Conservation (phyloP, 2,797 vertebrate genomes). For the Cyclura pinguis region DNA sequence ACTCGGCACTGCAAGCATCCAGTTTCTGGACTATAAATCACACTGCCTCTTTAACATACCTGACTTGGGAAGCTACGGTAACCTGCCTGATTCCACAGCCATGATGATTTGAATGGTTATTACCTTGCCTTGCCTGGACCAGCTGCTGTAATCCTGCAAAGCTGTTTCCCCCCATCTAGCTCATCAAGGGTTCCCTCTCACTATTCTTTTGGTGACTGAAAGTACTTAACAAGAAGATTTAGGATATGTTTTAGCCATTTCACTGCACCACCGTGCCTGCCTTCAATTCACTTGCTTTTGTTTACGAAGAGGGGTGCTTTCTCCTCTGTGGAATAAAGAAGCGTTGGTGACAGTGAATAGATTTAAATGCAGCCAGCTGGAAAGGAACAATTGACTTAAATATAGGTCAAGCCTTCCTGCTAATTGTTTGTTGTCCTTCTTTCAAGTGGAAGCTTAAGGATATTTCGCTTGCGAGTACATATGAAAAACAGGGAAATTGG, state of each 20-base stretch:
- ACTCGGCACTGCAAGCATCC: fast-evolving
- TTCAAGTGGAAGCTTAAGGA: not conserved
- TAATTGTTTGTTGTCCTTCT: not conserved
- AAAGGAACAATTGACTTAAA: conserved; percentile 12
- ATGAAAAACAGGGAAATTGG: not conserved
- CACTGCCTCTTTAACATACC: not conserved
- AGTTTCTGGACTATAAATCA: not conserved
- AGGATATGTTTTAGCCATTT: not conserved
- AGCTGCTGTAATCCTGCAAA: not conserved
- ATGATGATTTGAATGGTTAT: not conserved
- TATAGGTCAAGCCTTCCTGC: not conserved
- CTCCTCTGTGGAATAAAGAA: not conserved
- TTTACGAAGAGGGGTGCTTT: not conserved
- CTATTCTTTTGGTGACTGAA: not conserved
- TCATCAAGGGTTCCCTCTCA: not conserved
- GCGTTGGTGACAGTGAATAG: too few species aligned
- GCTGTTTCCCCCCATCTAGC: not conserved
- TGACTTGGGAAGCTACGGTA: not conserved
- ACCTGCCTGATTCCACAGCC: not conserved
- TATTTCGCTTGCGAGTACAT: not conserved
- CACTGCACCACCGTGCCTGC: fast-evolving
- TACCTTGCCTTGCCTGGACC: not conserved
- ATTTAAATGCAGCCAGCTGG: not conserved
- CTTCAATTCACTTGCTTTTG: not conserved
- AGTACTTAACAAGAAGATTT: not conserved